phyloP scores from a whole-genome alignment of 1,140 invertebrate genomes.

The Lordiphosa stackelbergi region DNA sequence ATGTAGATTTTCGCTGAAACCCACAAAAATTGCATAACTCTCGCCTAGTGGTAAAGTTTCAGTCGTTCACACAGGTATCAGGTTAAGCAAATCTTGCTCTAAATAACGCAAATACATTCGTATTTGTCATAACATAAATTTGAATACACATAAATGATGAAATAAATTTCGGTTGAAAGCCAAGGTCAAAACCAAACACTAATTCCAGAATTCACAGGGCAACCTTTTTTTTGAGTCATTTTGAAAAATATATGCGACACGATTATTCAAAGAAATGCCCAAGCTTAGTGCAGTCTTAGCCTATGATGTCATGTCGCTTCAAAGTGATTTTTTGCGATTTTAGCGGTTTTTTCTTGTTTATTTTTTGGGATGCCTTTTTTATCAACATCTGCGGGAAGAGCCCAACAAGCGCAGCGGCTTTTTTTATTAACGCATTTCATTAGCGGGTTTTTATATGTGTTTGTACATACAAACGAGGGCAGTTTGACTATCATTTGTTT shows the following conservation, averaged over 20 bases:
- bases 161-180: no score
- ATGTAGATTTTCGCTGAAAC: slow-evolving; percentile 27
- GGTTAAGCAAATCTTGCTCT: background rate
- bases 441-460: slow-evolving; percentile 28
- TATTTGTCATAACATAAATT: no score
- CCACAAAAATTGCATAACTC: slow-evolving; percentile 23
- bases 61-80: background rate
- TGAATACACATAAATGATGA: no score
- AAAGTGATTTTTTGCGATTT: slow-evolving; percentile 39
- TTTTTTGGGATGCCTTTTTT: slow-evolving; percentile 34
- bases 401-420: slow-evolving; percentile 47
- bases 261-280: slow-evolving; percentile 62
- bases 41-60: slow-evolving; percentile 14
- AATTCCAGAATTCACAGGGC: slow-evolving; percentile 21
- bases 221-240: slow-evolving; percentile 38
- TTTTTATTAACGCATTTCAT: slow-evolving; percentile 56
- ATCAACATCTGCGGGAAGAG: slow-evolving; percentile 37
- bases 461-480: slow-evolving; percentile 12
- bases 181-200: slow-evolving; percentile 1
- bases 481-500: slow-evolving; percentile 6
- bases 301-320: slow-evolving; percentile 56
- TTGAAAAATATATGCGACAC: slow-evolving; percentile 20
- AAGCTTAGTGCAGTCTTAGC: slow-evolving; percentile 28
- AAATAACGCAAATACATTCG: no score
- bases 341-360: slow-evolving; percentile 7